Percentiles rank a stretch among this genome's conserved stretches.
These are phyloP conservation scores for Atherinomorus stipes DNA, from an alignment of 2,113 vertebrate genomes.

Conservation along the genomic window DNA sequence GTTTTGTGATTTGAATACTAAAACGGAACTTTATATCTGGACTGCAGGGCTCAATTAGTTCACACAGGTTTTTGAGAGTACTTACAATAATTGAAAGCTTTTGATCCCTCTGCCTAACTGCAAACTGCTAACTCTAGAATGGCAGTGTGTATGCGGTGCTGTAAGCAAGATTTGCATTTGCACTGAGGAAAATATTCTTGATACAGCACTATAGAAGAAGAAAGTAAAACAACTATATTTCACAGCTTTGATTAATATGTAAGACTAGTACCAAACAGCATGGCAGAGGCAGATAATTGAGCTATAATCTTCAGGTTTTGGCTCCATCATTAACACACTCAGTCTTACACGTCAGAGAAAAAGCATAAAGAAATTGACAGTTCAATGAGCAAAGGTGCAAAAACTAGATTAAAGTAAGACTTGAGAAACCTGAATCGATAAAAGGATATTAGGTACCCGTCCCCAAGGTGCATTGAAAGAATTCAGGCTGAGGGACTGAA, in stretches of 20 bases:
- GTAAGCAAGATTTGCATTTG: conserved; percentile 24
- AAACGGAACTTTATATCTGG: conserved; percentile 63
- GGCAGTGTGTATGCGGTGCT: conserved; percentile 13
- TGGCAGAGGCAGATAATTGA: conserved; percentile 70
- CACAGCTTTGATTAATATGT: conserved; percentile 61
- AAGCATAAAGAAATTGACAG: conserved; percentile 64
- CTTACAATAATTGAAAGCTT: conserved; percentile 68
- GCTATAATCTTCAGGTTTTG: conserved; percentile 71
- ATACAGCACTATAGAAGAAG: conserved; percentile 4
- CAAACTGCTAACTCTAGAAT: conserved; percentile 39
- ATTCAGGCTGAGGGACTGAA: conserved; percentile 46
- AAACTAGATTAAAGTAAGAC: conserved; percentile 74
- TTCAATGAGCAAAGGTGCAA: conserved; percentile 57
- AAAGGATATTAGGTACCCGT: conserved; percentile 66
- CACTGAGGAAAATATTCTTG: conserved; percentile 19
- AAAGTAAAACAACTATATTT: conserved; percentile 9
- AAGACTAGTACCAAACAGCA: conserved; percentile 58
- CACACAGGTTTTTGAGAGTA: conserved; percentile 49
- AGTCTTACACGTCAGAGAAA: conserved; percentile 60
- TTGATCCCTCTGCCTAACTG: conserved; percentile 58
- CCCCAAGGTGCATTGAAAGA: conserved; percentile 53
- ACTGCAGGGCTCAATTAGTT: conserved; percentile 71
- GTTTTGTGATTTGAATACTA: conserved; percentile 67
- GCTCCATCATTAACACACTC: conserved; percentile 73
- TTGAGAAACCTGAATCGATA: conserved; percentile 68